Evolutionary conservation across 2,113 vertebrate species (phyloP), one percentile per base, ranked within the genome.

Genomic region (Caranx melampygus): DNA sequence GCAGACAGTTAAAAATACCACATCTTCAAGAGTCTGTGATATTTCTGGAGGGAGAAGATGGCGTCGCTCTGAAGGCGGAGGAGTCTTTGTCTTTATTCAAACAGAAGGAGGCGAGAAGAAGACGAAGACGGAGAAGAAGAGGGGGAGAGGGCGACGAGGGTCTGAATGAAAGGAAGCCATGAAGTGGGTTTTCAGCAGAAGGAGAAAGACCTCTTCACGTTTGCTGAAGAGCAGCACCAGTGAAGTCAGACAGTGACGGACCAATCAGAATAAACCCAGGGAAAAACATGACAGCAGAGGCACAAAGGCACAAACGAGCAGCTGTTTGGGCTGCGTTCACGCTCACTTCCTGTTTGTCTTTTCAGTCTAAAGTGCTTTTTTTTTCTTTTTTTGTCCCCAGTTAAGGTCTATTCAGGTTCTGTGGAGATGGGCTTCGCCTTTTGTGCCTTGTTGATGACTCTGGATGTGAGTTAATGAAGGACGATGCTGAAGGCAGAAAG

Each of bases 281-380:
- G 62, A 64, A 77, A 57, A 82, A 87, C 80, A 73, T 40, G 20
- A 78, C 73, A 14, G 16, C 78, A 88, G 78, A 82, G 57, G 76
- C 74, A 63, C 52, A 26, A 31, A 81, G 40, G 74, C 21, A 33
- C 58, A 52, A 79, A 74, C 42, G 40, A 82, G 73, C 82, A 87
- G 88, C 80, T 88, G 89, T 73, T 79, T 66, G 68, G 51, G 81
- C 63, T 81, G 72, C 6, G 45, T 16, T 57, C 42, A 44, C 6
- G 10, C 75, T 70, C 35, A 42, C 80, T 88, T 89, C 84, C 82
- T 88, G 79, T 87, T 89, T 83, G 81, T 82, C 64, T 88, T 54
- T 47, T 33, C 60, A 3, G 54, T 49, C 62, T 62, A 51, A 81
- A 80, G 83, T 54, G 10, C 44, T 80, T 72, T 51, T 71, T 59